Conservation (phyloP, 2,797 vertebrate species). For the Rhinatrema bivittatum region DNA sequence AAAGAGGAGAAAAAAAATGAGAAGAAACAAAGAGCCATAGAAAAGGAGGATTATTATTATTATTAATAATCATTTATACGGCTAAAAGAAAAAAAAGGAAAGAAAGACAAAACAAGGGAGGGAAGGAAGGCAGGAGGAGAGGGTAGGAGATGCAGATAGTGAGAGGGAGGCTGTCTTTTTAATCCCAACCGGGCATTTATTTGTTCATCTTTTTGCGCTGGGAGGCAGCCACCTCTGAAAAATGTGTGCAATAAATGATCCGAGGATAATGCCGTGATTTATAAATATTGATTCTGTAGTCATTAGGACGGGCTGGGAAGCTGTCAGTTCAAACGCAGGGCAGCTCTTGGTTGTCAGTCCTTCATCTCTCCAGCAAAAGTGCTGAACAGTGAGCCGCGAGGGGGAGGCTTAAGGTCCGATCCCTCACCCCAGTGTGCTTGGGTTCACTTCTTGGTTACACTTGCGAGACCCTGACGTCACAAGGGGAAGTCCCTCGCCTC, state of each 20-base stretch:
- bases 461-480: too few species aligned
- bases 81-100: conserved; percentile 2
- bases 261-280: not conserved
- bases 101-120: not conserved
- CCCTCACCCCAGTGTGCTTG: too few species aligned
- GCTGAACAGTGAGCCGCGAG: too few species aligned
- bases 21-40: too few species aligned
- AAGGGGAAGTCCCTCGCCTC: too few species aligned
- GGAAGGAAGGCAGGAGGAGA: not conserved
- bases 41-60: too few species aligned
- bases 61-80: conserved; percentile 6
- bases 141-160: not conserved
- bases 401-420: not conserved
- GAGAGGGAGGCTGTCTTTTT: not conserved
- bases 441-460: too few species aligned
- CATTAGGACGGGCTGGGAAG: not conserved
- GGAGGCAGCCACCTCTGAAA: not conserved
- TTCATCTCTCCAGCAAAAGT: too few species aligned
- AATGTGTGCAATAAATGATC: too few species aligned
- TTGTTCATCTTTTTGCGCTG: too few species aligned
- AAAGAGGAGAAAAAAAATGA: too few species aligned
- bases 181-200: too few species aligned
- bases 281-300: not conserved
- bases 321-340: not conserved
- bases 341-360: not conserved